phyloP scores from a whole-genome alignment of 2,113 vertebrate species.

The Seriola aureovittata region DNA sequence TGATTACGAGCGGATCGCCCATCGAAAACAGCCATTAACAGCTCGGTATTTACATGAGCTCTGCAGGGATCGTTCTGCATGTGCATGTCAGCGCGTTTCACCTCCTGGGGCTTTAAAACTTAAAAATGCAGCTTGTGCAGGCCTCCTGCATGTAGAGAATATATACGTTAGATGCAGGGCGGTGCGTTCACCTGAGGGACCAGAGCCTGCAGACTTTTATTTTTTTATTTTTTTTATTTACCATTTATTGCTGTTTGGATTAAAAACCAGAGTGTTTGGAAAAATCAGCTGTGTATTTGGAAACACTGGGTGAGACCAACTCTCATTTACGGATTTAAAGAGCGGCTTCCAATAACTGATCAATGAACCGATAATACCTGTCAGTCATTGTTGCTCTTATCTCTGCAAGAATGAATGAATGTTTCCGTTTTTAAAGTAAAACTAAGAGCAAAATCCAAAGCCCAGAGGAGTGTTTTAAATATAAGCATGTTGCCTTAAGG shows the following conservation, averaged over 20 bases:
- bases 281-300: background rate
- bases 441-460: no score
- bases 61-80: conserved; percentile 6
- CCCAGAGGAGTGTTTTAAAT: background rate
- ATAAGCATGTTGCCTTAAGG: no score
- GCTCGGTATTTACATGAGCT: conserved; percentile 44
- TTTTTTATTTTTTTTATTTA: background rate
- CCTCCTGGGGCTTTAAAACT: conserved; percentile 27
- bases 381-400: background rate
- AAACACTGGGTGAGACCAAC: background rate
- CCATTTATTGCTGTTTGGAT: no score
- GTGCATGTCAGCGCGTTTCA: conserved; percentile 45
- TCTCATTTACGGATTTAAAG: background rate
- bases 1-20: conserved; percentile 61
- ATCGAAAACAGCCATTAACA: conserved; percentile 75
- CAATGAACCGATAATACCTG: background rate
- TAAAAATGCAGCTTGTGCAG: background rate
- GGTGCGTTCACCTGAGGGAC: background rate
- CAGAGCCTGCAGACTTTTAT: background rate
- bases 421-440: background rate
- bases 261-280: background rate
- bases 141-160: background rate
- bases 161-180: background rate
- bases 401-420: background rate
- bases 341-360: background rate